phyloP scores from a whole-genome alignment of 2,888 invertebrate genomes.

The Erebia ligea region DNA sequence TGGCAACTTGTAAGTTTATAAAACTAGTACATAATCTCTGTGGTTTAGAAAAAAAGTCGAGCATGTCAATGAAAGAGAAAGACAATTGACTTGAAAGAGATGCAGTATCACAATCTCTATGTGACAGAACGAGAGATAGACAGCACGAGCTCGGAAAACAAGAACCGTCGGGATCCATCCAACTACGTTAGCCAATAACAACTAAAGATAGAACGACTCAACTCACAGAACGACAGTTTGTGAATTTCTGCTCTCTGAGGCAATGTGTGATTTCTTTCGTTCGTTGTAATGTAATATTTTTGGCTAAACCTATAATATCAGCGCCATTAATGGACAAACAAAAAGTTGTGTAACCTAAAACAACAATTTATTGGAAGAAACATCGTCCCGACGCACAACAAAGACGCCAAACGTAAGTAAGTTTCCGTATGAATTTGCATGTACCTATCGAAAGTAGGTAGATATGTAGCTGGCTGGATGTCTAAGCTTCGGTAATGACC shows the following conservation, averaged over 20 bases:
- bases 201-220: conserved; percentile 39
- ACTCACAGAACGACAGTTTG: conserved; percentile 44
- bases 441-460: conserved; percentile 74
- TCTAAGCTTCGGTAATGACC: conserved; percentile 70
- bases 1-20: not conserved
- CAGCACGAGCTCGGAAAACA: conserved; percentile 15
- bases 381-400: conserved; percentile 26
- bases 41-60: not conserved
- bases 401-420: conserved; percentile 62
- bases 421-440: conserved; percentile 67
- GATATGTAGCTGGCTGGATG: conserved; percentile 62
- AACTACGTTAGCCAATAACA: conserved; percentile 44
- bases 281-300: conserved; percentile 60
- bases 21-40: too few relatives aligned
- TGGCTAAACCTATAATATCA: conserved; percentile 43
- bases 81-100: conserved; percentile 12
- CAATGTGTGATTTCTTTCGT: conserved; percentile 64
- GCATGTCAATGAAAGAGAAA: conserved; percentile 28
- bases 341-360: conserved; percentile 36
- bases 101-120: not conserved
- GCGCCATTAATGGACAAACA: conserved; percentile 44
- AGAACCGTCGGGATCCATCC: conserved; percentile 42
- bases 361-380: conserved; percentile 20
- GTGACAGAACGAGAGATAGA: conserved; percentile 38
- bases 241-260: conserved; percentile 44